Evolutionary conservation across 2,113 vertebrate genomes (phyloP).

Genomic region (Dicerorhinus sumatrensis): DNA sequence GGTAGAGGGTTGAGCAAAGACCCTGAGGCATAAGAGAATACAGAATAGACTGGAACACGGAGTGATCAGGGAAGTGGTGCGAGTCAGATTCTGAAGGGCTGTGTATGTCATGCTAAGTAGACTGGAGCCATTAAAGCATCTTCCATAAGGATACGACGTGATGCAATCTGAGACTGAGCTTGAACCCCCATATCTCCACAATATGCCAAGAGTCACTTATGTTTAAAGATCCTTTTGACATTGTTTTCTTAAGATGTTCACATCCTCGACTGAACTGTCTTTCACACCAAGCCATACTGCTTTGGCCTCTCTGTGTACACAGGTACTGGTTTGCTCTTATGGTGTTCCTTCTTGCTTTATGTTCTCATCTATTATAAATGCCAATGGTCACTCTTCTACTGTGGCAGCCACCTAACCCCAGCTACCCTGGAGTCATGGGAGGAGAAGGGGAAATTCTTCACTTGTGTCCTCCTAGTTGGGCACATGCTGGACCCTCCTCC

Average conservation of each 20-base stretch:
- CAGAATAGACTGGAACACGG: not conserved
- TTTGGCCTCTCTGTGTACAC: not conserved
- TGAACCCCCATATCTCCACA: not conserved
- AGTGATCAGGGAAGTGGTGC: not conserved
- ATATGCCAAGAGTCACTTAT: not conserved
- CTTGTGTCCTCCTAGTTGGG: not conserved
- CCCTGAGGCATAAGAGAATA: not conserved
- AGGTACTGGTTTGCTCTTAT: not conserved
- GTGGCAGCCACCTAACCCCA: not conserved
- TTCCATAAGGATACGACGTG: not conserved
- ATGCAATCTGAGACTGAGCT: not conserved
- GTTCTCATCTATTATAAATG: not conserved
- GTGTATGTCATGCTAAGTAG: not conserved
- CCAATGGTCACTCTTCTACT: not conserved
- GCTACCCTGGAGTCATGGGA: not conserved
- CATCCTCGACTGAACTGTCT: not conserved
- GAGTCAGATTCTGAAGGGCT: not conserved
- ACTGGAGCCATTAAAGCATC: not conserved
- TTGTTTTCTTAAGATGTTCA: not conserved
- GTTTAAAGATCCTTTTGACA: not conserved
- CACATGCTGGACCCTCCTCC: not conserved
- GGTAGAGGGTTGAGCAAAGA: not conserved
- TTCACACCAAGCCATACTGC: not conserved
- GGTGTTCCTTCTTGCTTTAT: not conserved
- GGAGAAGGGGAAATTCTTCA: not conserved